Percentiles rank a stretch among this genome's conserved stretches.
phyloP scores from a whole-genome alignment of 2,797 vertebrate species.

The Valencia hispanica region DNA sequence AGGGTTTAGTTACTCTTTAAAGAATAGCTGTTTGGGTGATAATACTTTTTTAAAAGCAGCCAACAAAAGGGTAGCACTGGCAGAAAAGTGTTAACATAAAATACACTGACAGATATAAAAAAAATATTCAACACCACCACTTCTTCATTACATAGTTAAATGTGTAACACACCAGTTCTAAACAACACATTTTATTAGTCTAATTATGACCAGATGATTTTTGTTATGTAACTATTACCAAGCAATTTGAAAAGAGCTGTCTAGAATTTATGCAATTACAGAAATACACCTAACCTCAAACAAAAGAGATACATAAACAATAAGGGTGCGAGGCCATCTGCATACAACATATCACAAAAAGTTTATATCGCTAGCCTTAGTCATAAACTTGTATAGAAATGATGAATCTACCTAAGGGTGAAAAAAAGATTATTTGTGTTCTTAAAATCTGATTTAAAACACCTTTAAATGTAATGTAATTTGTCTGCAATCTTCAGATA shows the following conservation, averaged over 20 bases:
- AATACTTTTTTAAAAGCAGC: slow-evolving; percentile 41
- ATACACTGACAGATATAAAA: background rate
- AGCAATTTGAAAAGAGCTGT: background rate
- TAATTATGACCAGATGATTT: slow-evolving; percentile 15
- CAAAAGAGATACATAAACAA: background rate
- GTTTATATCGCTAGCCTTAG: background rate
- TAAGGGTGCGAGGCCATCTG: background rate
- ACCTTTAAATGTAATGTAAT: background rate
- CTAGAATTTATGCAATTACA: slow-evolving; percentile 1
- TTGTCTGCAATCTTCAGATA: background rate
- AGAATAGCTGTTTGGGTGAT: slow-evolving; percentile 47
- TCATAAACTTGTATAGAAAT: background rate
- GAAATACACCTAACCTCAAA: slow-evolving; percentile 13
- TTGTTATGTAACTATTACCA: background rate
- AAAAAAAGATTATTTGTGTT: background rate
- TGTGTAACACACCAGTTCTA: slow-evolving; percentile 2
- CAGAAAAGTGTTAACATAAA: slow-evolving; percentile 40
- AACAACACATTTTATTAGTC: slow-evolving; percentile 9
- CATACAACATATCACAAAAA: background rate
- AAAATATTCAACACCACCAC: background rate
- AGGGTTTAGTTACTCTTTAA: no score
- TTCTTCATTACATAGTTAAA: slow-evolving; percentile 22
- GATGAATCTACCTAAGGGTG: background rate
- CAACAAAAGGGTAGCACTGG: slow-evolving; percentile 25
- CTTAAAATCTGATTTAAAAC: background rate